These are phyloP conservation scores for Copidosoma aretas DNA, from an alignment of 2,888 invertebrate genomes.

Conservation along the genomic window DNA sequence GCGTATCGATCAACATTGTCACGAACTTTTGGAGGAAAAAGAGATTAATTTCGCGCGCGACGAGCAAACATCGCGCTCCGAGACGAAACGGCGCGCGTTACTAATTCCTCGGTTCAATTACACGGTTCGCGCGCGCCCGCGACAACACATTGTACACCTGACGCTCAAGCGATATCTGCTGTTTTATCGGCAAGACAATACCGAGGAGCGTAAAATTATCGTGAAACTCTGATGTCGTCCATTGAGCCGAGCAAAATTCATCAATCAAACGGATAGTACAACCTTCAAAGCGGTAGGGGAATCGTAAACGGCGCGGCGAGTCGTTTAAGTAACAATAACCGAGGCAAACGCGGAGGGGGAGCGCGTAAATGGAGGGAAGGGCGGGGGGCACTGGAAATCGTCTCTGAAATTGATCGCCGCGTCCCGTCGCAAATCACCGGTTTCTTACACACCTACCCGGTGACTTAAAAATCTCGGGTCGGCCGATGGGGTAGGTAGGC, in stretches of 20 bases:
- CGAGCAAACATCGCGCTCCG: too few species aligned
- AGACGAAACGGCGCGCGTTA: too few species aligned
- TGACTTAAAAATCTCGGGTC: background rate
- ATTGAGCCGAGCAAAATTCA: background rate
- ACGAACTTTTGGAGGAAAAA: too few species aligned
- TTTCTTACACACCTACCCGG: background rate
- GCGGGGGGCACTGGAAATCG: constrained; percentile 27
- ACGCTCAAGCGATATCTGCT: too few species aligned
- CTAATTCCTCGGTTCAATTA: too few species aligned
- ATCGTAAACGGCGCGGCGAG: background rate
- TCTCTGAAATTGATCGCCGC: constrained; percentile 37
- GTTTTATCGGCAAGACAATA: too few species aligned
- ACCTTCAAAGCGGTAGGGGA: background rate
- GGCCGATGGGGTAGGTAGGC: constrained; percentile 10
- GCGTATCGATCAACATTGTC: too few species aligned
- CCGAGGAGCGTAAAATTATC: too few species aligned
- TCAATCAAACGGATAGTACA: background rate
- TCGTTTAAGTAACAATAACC: background rate
- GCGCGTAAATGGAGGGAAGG: background rate
- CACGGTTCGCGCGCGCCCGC: too few species aligned
- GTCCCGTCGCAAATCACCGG: constrained; percentile 36
- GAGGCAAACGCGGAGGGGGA: too few species aligned
- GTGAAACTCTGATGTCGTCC: background rate
- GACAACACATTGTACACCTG: too few species aligned
- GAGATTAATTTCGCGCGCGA: too few species aligned